phyloP scores from a whole-genome alignment of 2,113 vertebrate species.

The Tachysurus fulvidraco region DNA sequence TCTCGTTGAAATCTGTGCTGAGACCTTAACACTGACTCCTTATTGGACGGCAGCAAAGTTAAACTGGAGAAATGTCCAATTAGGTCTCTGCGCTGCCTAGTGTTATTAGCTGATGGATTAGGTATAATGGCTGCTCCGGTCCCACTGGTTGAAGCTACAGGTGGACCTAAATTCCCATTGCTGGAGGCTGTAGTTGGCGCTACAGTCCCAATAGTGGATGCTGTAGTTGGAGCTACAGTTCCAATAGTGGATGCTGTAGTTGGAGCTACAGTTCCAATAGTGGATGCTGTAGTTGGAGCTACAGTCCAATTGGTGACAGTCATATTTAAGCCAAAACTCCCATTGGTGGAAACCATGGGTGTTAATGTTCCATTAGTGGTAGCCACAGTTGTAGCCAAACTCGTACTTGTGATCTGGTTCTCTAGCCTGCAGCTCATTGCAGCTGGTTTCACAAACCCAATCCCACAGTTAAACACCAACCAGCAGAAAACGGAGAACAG shows the following conservation, averaged over 20 bases:
- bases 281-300: not conserved
- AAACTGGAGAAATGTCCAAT: not conserved
- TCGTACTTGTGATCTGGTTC: conserved; percentile 47
- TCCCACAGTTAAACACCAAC: conserved; percentile 92
- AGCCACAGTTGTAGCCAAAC: not conserved
- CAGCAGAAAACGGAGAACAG: conserved; percentile 95
- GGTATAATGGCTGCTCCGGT: not conserved
- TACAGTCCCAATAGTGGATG: too few relatives aligned
- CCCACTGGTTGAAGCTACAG: conserved; percentile 26
- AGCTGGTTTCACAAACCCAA: conserved; percentile 90
- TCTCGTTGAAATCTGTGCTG: conserved; percentile 43
- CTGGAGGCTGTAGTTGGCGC: not conserved
- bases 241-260: not conserved
- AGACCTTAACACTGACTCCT: not conserved
- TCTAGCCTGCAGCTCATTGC: conserved; percentile 80
- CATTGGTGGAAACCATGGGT: not conserved
- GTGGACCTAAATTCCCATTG: not conserved
- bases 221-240: fast-evolving
- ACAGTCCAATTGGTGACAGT: not conserved
- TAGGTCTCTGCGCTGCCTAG: conserved; percentile 49
- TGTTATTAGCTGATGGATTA: conserved; percentile 40
- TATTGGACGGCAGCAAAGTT: not conserved
- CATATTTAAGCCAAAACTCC: not conserved
- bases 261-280: too few relatives aligned
- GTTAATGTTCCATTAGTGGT: conserved; percentile 15